A percentile compares a stretch with the other conserved stretches of the same genome.
These are phyloP conservation scores for Passer montanus DNA, from an alignment of 2,113 vertebrate species.

Conservation along the genomic window DNA sequence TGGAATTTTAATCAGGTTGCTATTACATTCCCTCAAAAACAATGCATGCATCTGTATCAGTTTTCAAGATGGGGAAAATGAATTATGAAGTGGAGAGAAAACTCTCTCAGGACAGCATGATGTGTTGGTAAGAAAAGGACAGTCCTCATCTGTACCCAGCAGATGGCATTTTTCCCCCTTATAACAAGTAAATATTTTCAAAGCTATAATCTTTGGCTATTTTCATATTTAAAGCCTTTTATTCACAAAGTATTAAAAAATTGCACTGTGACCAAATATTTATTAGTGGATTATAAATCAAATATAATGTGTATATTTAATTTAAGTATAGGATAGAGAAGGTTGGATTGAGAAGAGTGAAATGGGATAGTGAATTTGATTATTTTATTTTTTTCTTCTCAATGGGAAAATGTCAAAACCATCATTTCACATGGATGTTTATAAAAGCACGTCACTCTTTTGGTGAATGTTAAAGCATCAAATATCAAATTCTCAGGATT, in stretches of 20 bases:
- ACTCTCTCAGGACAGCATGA: neutral
- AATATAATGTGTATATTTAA: neutral
- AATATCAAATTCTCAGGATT: neutral
- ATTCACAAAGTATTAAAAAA: neutral
- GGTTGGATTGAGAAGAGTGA: neutral
- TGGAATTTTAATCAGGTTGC: neutral
- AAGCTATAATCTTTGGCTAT: neutral
- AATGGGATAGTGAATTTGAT: neutral
- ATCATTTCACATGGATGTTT: neutral
- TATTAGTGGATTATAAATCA: neutral
- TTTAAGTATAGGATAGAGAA: neutral
- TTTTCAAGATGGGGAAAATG: neutral
- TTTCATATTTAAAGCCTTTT: neutral
- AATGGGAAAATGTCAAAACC: neutral
- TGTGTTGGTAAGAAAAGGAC: neutral
- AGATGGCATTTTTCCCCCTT: slow-evolving; percentile 66
- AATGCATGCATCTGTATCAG: neutral
- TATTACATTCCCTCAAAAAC: neutral
- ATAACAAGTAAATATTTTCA: neutral
- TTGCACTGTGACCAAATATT: neutral
- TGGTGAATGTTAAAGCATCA: neutral
- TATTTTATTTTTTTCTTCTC: neutral
- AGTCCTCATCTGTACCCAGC: slow-evolving; percentile 59
- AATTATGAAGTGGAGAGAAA: neutral
- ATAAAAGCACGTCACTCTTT: neutral